phyloP scores from a whole-genome alignment of 2,113 vertebrate species.

The Delphinus delphis region DNA sequence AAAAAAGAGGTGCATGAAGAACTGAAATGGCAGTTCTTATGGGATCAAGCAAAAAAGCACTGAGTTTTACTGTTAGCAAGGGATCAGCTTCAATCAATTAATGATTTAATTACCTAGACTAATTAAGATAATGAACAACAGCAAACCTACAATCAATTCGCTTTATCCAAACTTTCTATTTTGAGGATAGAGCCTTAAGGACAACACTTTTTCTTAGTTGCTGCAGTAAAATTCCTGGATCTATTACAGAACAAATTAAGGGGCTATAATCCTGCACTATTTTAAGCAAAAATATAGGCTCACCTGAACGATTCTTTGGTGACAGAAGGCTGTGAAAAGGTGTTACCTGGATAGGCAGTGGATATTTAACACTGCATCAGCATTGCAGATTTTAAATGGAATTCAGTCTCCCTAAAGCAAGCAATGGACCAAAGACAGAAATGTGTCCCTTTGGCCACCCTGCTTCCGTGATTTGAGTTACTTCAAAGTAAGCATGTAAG shows the following conservation, averaged over 20 bases:
- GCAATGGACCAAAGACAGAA: neutral
- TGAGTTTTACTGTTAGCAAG: conserved; percentile 69
- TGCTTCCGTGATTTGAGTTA: neutral
- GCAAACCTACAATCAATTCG: conserved; percentile 76
- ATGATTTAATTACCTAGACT: conserved; percentile 80
- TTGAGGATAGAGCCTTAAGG: conserved; percentile 50
- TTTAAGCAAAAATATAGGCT: neutral
- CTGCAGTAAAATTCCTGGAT: neutral
- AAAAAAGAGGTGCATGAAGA: conserved; percentile 27
- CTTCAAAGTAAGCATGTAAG: conserved; percentile 23
- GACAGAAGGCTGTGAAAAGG: neutral
- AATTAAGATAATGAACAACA: conserved; percentile 80
- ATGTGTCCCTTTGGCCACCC: neutral
- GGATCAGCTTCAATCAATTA: conserved; percentile 78
- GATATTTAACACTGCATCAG: neutral
- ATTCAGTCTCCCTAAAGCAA: neutral
- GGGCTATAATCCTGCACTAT: neutral
- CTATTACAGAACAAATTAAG: neutral
- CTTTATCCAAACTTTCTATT: conserved; percentile 71
- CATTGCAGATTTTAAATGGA: conserved; percentile 2
- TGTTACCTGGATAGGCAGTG: neutral
- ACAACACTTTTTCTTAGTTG: neutral
- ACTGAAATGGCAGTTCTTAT: conserved; percentile 61
- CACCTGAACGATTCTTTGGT: neutral
- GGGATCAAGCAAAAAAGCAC: conserved; percentile 62